These are phyloP conservation scores for Copidosoma aretas DNA, from an alignment of 2,888 invertebrate species.

Conservation along the genomic window DNA sequence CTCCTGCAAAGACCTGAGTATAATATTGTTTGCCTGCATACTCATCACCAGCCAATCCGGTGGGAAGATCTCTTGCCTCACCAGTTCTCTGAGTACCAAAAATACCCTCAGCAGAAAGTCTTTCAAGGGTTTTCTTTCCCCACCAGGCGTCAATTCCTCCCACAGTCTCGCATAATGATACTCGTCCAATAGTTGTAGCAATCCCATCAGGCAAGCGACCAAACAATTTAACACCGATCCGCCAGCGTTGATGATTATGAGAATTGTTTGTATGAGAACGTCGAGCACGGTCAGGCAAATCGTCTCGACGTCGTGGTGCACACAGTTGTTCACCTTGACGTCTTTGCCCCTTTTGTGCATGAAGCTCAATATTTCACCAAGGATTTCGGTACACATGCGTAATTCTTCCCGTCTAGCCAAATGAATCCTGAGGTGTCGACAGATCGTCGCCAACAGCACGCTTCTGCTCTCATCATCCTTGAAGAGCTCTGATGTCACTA, in stretches of 20 bases:
- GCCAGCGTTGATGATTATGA: constrained; percentile 80
- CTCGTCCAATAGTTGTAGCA: constrained; percentile 85
- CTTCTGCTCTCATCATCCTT: constrained; percentile 84
- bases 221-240: constrained; percentile 79
- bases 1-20: constrained; percentile 85
- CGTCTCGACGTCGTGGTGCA: constrained; percentile 82
- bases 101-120: constrained; percentile 86
- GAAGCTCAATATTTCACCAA: constrained; percentile 81
- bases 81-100: constrained; percentile 79
- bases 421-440: constrained; percentile 84
- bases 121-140: constrained; percentile 80
- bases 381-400: constrained; percentile 82
- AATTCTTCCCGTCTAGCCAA: constrained; percentile 82
- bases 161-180: constrained; percentile 87
- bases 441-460: constrained; percentile 81
- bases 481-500: constrained; percentile 77
- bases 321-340: constrained; percentile 69
- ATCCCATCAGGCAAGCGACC: constrained; percentile 85
- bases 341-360: constrained; percentile 67
- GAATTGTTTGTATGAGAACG: constrained; percentile 84
- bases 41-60: constrained; percentile 90
- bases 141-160: constrained; percentile 74
- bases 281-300: constrained; percentile 81
- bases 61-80: constrained; percentile 81
- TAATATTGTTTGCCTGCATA: constrained; percentile 85